Percentiles rank a stretch among this genome's conserved stretches.
These are phyloP conservation scores for Latrodectus geometricus DNA, from an alignment of 1,140 invertebrate species.

Conservation along the genomic window DNA sequence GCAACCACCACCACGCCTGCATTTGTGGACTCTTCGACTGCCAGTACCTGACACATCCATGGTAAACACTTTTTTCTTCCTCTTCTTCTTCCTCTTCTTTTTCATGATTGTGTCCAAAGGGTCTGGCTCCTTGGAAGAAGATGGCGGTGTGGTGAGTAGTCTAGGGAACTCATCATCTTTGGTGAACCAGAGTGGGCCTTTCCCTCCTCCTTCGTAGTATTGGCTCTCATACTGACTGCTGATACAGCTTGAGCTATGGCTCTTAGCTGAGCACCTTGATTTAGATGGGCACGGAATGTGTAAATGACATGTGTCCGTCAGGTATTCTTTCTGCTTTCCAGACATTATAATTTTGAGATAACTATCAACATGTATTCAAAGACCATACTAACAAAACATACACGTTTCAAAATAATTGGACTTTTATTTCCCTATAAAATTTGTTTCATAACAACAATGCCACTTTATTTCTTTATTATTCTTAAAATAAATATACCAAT, in stretches of 20 bases:
- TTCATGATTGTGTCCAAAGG: background rate
- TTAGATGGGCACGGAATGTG: constrained; percentile 37
- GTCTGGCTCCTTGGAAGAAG: constrained; percentile 18
- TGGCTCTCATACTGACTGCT: constrained; percentile 38
- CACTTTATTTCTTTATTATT: too few species aligned
- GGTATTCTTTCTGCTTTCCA: background rate
- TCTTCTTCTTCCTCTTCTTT: constrained; percentile 19
- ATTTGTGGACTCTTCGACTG: constrained; percentile 46
- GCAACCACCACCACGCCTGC: constrained; percentile 69
- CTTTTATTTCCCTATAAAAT: too few species aligned
- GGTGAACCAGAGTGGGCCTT: constrained; percentile 22
- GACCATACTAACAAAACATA: background rate
- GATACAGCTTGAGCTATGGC: constrained; percentile 54
- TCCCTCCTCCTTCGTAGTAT: constrained; percentile 33
- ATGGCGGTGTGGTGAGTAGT: constrained; percentile 22
- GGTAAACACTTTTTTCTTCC: constrained; percentile 35
- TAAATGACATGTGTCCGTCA: constrained; percentile 48
- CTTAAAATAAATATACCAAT: too few species aligned
- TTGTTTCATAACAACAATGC: too few species aligned
- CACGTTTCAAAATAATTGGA: too few species aligned
- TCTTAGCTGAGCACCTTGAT: constrained; percentile 51
- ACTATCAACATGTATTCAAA: background rate
- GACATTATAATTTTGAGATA: constrained; percentile 10
- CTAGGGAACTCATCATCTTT: constrained; percentile 42
- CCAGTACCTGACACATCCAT: constrained; percentile 54